These are phyloP conservation scores for Lepeophtheirus nordmannii DNA, from an alignment of 2,888 invertebrate species.

Conservation along the genomic window DNA sequence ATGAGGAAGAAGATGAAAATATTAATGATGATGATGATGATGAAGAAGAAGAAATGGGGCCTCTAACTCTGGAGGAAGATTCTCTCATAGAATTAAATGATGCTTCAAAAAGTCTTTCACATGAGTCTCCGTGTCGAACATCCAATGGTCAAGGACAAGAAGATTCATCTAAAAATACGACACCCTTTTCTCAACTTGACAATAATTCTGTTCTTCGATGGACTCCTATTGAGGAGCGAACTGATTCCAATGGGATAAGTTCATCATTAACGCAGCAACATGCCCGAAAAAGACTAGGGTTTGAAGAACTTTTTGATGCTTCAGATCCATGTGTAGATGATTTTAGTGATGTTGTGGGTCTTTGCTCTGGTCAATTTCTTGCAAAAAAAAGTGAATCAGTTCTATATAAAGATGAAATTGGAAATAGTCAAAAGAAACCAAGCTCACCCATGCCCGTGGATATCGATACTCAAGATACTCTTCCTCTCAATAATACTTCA, in stretches of 20 bases:
- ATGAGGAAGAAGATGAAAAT: constrained; percentile 28
- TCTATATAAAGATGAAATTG: too few species aligned
- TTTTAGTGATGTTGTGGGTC: constrained; percentile 33
- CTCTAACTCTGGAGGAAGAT: constrained; percentile 27
- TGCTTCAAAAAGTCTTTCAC: neutral
- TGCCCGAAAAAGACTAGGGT: constrained; percentile 12
- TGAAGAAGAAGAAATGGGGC: constrained; percentile 29
- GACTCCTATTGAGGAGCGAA: constrained; percentile 16
- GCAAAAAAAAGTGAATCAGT: constrained; percentile 32
- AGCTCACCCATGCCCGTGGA: constrained; percentile 23
- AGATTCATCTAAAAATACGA: neutral
- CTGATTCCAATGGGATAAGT: neutral
- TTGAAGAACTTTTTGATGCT: constrained; percentile 20
- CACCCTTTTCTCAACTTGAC: neutral
- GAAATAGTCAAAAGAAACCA: too few species aligned
- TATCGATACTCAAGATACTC: neutral
- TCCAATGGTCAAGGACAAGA: neutral
- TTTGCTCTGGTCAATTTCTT: constrained; percentile 44
- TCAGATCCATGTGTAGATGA: constrained; percentile 25
- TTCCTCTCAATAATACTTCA: neutral
- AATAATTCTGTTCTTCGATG: constrained; percentile 5
- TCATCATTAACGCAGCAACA: neutral
- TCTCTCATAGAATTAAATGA: neutral
- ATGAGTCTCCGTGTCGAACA: neutral
- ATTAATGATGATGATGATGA: constrained; percentile 30